phyloP scores from a whole-genome alignment of 2,797 vertebrate species.

The Lycodopsis pacificus region DNA sequence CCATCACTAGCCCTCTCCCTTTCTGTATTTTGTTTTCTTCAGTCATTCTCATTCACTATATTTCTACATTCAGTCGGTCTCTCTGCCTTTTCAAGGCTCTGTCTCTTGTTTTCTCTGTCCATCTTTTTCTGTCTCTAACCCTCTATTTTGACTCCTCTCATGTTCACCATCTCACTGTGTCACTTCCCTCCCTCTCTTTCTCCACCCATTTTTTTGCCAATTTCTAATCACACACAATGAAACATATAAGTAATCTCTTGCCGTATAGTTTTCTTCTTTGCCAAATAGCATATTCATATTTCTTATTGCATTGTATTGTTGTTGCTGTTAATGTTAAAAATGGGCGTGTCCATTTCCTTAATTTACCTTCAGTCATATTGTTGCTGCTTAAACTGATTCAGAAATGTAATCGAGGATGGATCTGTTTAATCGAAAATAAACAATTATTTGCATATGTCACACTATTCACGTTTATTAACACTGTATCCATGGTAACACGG shows the following conservation, averaged over 20 bases:
- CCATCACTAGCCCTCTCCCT: slow-evolving; percentile 1
- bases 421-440: neutral
- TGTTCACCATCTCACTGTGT: slow-evolving; percentile 20
- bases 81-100: slow-evolving; percentile 15
- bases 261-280: neutral
- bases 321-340: slow-evolving; percentile 61
- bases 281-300: neutral
- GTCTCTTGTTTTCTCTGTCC: slow-evolving; percentile 1
- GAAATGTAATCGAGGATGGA: neutral
- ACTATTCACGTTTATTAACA: slow-evolving; percentile 3
- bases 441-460: neutral
- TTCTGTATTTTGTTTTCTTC: neutral
- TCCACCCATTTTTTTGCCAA: neutral
- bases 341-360: slow-evolving; percentile 73
- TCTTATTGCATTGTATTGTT: slow-evolving; percentile 34
- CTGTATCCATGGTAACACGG: slow-evolving; percentile 64
- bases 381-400: neutral
- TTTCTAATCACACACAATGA: neutral
- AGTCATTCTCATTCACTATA: neutral
- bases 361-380: slow-evolving; percentile 28
- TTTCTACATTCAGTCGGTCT: slow-evolving; percentile 12
- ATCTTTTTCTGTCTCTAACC: slow-evolving; percentile 3
- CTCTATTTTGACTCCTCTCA: slow-evolving; percentile 34
- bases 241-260: no score
- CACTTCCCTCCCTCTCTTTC: slow-evolving; percentile 10